Evolutionary conservation across 2,113 vertebrate species (phyloP), one percentile per base, ranked within the genome.

Genomic region (Oncorhynchus masou): DNA sequence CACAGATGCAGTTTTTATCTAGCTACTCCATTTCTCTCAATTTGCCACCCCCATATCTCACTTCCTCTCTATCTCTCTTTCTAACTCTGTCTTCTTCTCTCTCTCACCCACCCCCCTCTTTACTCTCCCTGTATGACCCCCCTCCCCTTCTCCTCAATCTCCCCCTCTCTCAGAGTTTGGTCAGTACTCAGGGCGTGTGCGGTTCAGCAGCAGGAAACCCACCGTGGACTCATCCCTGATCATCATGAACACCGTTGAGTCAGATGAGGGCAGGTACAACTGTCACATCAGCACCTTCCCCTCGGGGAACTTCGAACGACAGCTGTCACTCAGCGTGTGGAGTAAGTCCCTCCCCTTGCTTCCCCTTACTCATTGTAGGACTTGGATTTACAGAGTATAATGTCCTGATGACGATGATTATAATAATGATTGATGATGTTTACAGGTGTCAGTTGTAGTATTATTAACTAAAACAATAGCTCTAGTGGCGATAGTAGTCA

Each of bases 211-310:
- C 83, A 84, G 1, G n/a, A 22, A 89, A 20, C 90, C 93, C 74
- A 89, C 77, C 1, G 0, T 9, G 20, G 88, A 93, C 74, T 88
- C 87, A 0, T 79, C 93, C 5, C 85, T 94, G 79, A 85, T 91
- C 29, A 85, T 94, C 76, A 74, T 79, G 76, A 90, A 20, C 75
- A 90, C 92, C 0, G 72, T 83, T 2, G 45, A 85, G 66, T 81
- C 87, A 0, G 89, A 93, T 31, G 90, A 93, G 79, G 92, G 92
- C 24, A 76, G 0, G 0, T 93, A 92, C 76, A 71, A 62, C 48
- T 94, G 92, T 45, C 90, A 25, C 49, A 69, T 93, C 74, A 71
- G 2, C 83, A 86, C 83, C 73, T 94, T 85, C 79, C 93, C 93
- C 16, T 59, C 20, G 0, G 93, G 93, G 12, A 93, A 76, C 84